Conservation (phyloP, 2,797 vertebrate genomes). For the Gadopsis bispinosus region DNA sequence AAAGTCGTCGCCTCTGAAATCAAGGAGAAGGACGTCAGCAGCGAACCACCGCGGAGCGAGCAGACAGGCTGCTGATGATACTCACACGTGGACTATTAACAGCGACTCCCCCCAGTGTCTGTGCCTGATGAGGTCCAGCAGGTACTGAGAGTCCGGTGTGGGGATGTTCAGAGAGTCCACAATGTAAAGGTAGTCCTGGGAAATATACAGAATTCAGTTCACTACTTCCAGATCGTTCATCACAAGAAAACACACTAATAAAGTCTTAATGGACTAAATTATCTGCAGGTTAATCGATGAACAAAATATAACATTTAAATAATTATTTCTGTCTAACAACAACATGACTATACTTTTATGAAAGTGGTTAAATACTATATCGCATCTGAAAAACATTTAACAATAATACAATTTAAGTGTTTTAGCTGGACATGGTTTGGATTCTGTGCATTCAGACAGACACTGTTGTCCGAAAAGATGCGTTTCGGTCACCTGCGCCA, state of each 20-base stretch:
- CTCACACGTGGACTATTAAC: slow-evolving; percentile 90
- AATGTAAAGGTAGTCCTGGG: slow-evolving; percentile 87
- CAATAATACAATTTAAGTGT: too few species aligned
- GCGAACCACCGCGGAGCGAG: too few species aligned
- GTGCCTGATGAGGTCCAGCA: slow-evolving; percentile 84
- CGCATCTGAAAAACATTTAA: too few species aligned
- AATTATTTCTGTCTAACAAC: too few species aligned
- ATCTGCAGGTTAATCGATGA: neutral
- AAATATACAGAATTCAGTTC: neutral
- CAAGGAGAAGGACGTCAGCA: neutral
- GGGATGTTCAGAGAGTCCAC: slow-evolving; percentile 90
- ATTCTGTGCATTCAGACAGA: neutral
- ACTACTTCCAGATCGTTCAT: neutral
- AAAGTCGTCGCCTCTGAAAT: slow-evolving; percentile 85
- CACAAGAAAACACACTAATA: too few species aligned
- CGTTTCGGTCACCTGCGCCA: slow-evolving; percentile 86
- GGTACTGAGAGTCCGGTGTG: slow-evolving; percentile 86
- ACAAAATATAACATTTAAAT: neutral
- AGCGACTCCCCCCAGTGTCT: slow-evolving; percentile 89
- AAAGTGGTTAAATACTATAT: too few species aligned
- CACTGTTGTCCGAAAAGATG: neutral
- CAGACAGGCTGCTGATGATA: slow-evolving; percentile 25
- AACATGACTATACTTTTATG: too few species aligned
- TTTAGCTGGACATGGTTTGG: neutral
- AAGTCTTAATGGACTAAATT: neutral